Base-by-base conservation (phyloP, 2,113 vertebrate genomes). In the Antechinus stuartii region DNA sequence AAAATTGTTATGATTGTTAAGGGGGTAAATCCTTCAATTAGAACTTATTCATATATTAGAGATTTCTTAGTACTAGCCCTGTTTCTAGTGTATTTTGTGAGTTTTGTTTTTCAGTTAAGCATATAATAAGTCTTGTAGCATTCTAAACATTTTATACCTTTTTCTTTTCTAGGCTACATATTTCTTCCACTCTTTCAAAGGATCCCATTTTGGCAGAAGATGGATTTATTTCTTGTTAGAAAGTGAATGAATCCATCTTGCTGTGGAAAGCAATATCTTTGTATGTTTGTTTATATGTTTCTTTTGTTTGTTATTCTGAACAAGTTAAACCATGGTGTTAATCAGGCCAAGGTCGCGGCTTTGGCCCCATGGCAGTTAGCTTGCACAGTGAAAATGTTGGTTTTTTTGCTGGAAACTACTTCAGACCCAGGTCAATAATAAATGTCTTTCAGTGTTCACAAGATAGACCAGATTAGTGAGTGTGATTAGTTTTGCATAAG, bases 181-280 rank as follows among this genome's bases (percentile, higher is more conserved):
- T 97, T 54, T 96, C 30, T 35, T 68, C 14, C 90, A 92, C 57
- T 94, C 11, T 11, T 49, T 49, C 55, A 94, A 90, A 95, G 1
- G 95, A 92, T 95, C 47, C 94, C 11, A 91, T 94, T 97, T 92
- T 96, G n/a, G 27, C 42, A 96, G 92, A 96, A 84, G 16, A 84
- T 84, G 35, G 35, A 84, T 42, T 84, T 0, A 84, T 84, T 84
- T 84, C 16, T 42, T 84, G n/a, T 84, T 16, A 84, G n/a, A 84
- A 42, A 23, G 19, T 84, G 16, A 84, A 42, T 84, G 68, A 84
- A 84, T 84, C n/a, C n/a, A 84, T 42, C 19, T 23, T 42, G 89
- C 89, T 91, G 91, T 91, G 49, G 11, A 11, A 94, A 91, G 94
- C 57, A 90, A 90, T 92, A 8, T 94, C 7, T 12, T 95, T 96